These are phyloP conservation scores for Chaetodon trifascialis DNA, from an alignment of 2,113 vertebrate genomes.

Conservation along the genomic window DNA sequence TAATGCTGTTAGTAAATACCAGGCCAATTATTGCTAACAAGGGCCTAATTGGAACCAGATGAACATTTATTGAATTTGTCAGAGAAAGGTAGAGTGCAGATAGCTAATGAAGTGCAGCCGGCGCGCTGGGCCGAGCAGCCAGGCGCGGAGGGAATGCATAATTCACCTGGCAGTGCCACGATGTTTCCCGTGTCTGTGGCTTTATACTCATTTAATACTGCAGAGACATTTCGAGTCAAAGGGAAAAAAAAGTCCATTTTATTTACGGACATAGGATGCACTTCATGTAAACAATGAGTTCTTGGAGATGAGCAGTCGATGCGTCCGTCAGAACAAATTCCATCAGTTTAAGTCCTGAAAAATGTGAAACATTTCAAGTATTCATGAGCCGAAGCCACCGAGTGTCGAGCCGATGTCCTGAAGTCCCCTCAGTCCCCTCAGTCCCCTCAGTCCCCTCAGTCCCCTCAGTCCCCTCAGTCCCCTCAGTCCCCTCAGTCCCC, in stretches of 20 bases:
- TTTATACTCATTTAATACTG: slow-evolving; percentile 31
- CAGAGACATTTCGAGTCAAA: neutral
- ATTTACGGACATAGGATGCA: neutral
- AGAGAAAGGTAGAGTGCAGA: slow-evolving; percentile 77
- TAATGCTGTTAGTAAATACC: slow-evolving; percentile 83
- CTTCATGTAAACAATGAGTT: neutral
- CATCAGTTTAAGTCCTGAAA: too few relatives aligned
- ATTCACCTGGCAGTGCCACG: slow-evolving; percentile 55
- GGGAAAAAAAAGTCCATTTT: neutral
- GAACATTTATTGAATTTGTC: slow-evolving; percentile 82
- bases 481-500: too few relatives aligned
- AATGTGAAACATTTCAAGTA: too few relatives aligned
- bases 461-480: too few relatives aligned
- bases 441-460: too few relatives aligned
- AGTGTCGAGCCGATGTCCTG: slow-evolving; percentile 1
- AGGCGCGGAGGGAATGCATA: slow-evolving; percentile 19
- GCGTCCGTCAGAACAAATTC: too few relatives aligned
- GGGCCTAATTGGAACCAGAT: slow-evolving; percentile 79
- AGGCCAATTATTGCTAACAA: slow-evolving; percentile 80
- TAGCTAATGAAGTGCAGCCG: slow-evolving; percentile 72
- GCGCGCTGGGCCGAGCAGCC: slow-evolving; percentile 35
- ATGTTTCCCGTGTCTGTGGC: slow-evolving; percentile 42
- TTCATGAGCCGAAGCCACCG: too few relatives aligned
- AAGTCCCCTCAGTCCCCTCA: slow-evolving; percentile 13
- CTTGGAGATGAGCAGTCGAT: neutral